phyloP scores from a whole-genome alignment of 2,113 vertebrate genomes.

The Emberiza fucata region DNA sequence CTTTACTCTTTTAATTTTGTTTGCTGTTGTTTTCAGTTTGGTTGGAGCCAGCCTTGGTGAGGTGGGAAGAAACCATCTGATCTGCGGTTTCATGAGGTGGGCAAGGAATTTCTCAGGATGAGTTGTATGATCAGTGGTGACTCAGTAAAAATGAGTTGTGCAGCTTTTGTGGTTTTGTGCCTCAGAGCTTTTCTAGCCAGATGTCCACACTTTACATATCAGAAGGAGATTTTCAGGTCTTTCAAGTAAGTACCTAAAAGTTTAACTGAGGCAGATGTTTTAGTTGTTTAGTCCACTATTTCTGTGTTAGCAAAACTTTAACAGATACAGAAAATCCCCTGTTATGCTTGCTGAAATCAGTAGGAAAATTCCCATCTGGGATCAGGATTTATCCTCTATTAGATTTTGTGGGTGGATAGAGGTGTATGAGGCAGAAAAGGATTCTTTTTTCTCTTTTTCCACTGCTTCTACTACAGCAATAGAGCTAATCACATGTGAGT shows the following conservation, averaged over 20 bases:
- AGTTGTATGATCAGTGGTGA: background rate
- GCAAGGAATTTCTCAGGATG: background rate
- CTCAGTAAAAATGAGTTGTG: background rate
- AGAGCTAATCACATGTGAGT: background rate
- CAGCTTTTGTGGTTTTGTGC: background rate
- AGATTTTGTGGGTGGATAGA: background rate
- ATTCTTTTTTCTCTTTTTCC: background rate
- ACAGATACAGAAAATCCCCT: background rate
- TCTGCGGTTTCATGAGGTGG: background rate
- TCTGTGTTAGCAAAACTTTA: background rate
- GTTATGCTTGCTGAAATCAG: background rate
- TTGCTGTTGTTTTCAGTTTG: constrained; percentile 40
- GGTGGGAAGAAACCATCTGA: constrained; percentile 36
- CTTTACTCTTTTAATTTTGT: background rate
- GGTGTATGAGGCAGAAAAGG: background rate
- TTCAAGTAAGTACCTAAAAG: background rate
- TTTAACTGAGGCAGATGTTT: background rate
- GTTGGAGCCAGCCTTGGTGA: constrained; percentile 7
- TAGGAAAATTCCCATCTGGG: background rate
- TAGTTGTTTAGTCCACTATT: background rate
- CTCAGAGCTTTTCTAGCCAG: background rate
- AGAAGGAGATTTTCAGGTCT: background rate
- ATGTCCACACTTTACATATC: background rate
- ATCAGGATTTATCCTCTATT: background rate
- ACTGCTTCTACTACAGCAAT: background rate